These are phyloP conservation scores for Clarias macrocephalus DNA, from an alignment of 2,113 vertebrate species.

Conservation along the genomic window DNA sequence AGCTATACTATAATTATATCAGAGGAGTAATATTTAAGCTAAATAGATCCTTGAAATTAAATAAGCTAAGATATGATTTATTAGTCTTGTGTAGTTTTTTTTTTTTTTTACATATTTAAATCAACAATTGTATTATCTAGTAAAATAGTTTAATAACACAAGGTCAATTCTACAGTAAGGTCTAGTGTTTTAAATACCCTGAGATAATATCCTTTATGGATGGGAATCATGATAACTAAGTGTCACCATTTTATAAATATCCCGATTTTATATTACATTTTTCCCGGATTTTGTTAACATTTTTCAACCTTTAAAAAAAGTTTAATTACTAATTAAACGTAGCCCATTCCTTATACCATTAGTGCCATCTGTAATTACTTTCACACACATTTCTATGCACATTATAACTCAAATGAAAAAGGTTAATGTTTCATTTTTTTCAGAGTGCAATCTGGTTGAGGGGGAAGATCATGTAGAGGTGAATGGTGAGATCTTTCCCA, in stretches of 20 bases:
- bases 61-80: neutral
- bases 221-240: too few relatives aligned
- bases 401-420: neutral
- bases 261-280: neutral
- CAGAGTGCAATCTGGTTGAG: conserved; percentile 94
- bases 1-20: neutral
- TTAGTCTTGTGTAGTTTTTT: neutral
- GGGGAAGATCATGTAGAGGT: conserved; percentile 98
- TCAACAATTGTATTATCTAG: neutral
- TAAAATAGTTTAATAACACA: neutral
- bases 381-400: neutral
- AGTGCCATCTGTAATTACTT: neutral
- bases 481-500: conserved; percentile 93
- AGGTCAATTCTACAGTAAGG: neutral
- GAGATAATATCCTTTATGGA: neutral
- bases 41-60: neutral
- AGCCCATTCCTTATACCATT: too few relatives aligned
- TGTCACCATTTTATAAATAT: too few relatives aligned
- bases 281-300: neutral
- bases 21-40: neutral
- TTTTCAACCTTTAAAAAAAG: too few relatives aligned
- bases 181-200: neutral
- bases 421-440: neutral
- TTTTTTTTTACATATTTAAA: neutral
- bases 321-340: too few relatives aligned